Evolutionary conservation across 2,113 vertebrate genomes (phyloP).

Genomic region (Hoplias malabaricus): DNA sequence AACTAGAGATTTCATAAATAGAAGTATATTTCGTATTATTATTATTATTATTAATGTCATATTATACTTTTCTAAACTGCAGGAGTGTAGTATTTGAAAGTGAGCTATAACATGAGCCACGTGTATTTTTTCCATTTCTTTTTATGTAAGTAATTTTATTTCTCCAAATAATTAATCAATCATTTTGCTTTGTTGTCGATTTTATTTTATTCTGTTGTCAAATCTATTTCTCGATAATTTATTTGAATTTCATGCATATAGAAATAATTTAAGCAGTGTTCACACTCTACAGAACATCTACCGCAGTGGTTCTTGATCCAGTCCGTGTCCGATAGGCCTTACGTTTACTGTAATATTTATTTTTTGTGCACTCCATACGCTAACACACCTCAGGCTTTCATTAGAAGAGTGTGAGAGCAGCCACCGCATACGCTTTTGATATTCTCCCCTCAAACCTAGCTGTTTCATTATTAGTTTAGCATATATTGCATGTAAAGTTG

Average conservation of each 20-base stretch:
- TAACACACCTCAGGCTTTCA: neutral
- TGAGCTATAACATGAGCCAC: conserved; percentile 5
- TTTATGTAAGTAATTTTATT: conserved; percentile 10
- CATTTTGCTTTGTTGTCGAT: neutral
- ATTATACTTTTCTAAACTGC: neutral
- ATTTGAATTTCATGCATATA: too few species aligned
- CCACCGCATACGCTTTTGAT: neutral
- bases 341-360: neutral
- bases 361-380: neutral
- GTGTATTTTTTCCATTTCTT: neutral
- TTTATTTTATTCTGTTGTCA: neutral
- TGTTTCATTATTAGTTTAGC: neutral
- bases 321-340: neutral
- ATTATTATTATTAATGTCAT: neutral
- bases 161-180: neutral
- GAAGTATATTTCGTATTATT: too few species aligned
- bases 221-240: neutral
- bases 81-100: neutral
- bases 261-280: neutral
- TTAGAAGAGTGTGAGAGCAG: neutral
- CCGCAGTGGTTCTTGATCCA: neutral
- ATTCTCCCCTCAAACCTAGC: neutral
- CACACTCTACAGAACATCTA: neutral
- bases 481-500: neutral
- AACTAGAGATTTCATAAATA: too few species aligned